These are phyloP conservation scores for Centruroides vittatus DNA, from an alignment of 1,140 invertebrate genomes.

Conservation along the genomic window DNA sequence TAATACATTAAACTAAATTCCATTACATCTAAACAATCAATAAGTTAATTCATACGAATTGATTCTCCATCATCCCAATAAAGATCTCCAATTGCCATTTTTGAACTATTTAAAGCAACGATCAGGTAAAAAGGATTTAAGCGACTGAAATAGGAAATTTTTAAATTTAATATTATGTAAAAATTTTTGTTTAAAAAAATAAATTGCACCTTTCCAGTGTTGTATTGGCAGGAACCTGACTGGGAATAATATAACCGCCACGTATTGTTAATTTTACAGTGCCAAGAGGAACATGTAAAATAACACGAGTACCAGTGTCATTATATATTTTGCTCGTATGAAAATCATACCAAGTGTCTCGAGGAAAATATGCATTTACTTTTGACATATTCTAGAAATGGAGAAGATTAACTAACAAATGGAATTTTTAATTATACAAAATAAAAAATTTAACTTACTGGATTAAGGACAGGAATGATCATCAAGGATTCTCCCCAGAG, in stretches of 20 bases:
- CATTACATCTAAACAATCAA: constrained; percentile 43
- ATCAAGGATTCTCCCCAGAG: constrained; percentile 31
- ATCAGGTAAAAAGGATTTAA: constrained; percentile 45
- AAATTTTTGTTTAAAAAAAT: too few species aligned
- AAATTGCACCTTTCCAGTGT: constrained; percentile 15
- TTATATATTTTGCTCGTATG: constrained; percentile 3
- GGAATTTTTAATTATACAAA: not conserved
- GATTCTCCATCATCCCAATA: constrained; percentile 66
- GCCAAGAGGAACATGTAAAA: constrained; percentile 14
- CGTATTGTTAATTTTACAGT: constrained; percentile 28
- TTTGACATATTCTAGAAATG: not conserved
- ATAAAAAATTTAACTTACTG: not conserved
- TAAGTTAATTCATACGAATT: constrained; percentile 36
- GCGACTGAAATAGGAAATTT: constrained; percentile 47
- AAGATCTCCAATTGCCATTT: constrained; percentile 44
- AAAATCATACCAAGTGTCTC: constrained; percentile 15
- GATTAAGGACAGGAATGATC: constrained; percentile 28
- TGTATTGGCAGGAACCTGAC: constrained; percentile 26
- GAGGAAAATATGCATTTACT: constrained; percentile 7
- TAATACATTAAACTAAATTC: constrained; percentile 40
- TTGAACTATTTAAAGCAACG: constrained; percentile 38
- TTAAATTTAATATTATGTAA: too few species aligned
- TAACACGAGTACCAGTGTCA: not conserved
- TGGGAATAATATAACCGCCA: constrained; percentile 29
- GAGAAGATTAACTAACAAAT: not conserved